These are phyloP conservation scores for Nasua narica DNA, from an alignment of 2,797 vertebrate genomes.

Conservation along the genomic window DNA sequence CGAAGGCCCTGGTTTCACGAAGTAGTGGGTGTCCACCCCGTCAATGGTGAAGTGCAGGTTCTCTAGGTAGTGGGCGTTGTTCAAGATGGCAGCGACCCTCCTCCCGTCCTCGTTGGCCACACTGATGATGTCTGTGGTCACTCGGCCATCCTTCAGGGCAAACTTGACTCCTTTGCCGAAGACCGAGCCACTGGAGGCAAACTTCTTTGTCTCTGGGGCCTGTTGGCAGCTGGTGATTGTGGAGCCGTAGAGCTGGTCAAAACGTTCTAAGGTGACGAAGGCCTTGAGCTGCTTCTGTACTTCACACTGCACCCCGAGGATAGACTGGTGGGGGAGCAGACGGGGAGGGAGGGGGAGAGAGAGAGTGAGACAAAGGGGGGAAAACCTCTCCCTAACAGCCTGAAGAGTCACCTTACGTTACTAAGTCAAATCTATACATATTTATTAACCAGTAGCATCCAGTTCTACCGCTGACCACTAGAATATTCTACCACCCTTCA, in stretches of 20 bases:
- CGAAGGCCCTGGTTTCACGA: conserved; percentile 92
- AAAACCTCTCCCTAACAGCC: background rate
- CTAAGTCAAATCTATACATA: background rate
- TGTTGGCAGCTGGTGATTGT: conserved; percentile 92
- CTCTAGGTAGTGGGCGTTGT: conserved; percentile 94
- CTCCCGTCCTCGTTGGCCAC: conserved; percentile 95
- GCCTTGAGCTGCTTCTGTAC: conserved; percentile 98
- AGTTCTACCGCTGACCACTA: background rate
- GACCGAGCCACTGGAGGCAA: conserved; percentile 92
- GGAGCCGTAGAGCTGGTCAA: conserved; percentile 92
- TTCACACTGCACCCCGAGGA: conserved; percentile 97
- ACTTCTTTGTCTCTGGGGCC: conserved; percentile 85
- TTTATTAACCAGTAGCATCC: background rate
- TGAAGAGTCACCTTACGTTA: background rate
- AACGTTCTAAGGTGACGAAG: conserved; percentile 95
- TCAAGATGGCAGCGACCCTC: conserved; percentile 93
- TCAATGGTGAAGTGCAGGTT: conserved; percentile 94
- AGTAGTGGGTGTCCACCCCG: conserved; percentile 94
- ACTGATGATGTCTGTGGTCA: conserved; percentile 96
- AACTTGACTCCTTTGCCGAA: conserved; percentile 98
- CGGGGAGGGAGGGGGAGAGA: background rate
- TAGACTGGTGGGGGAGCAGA: conserved; percentile 85
- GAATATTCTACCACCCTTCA: background rate
- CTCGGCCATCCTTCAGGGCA: conserved; percentile 91
- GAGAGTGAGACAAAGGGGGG: background rate